Evolutionary conservation across 2,797 vertebrate species (phyloP).

Genomic region (Neopelma chrysocephalum): DNA sequence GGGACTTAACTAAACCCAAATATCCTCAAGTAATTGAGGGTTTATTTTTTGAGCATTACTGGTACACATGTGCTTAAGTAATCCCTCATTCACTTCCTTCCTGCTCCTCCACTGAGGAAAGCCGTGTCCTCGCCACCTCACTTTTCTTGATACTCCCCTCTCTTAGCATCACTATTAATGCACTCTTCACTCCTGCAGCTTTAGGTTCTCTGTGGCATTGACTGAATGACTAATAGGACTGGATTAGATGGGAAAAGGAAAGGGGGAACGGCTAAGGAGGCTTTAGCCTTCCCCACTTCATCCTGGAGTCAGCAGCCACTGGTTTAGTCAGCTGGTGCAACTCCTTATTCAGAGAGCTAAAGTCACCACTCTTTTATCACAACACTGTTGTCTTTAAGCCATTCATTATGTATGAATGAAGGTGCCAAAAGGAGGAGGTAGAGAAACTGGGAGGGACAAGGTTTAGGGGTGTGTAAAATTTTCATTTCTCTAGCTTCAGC

Average conservation of each 20-base stretch:
- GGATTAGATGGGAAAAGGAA: fast-evolving
- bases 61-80: fast-evolving
- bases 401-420: background rate
- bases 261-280: fast-evolving
- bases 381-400: background rate
- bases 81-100: background rate
- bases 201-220: background rate
- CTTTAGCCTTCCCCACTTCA: background rate
- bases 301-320: background rate
- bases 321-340: background rate
- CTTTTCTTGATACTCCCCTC: background rate
- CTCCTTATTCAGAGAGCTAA: background rate
- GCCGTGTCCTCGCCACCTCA: fast-evolving
- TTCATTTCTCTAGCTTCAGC: background rate
- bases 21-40: no score
- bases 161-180: background rate
- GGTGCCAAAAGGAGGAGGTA: background rate
- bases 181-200: background rate
- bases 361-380: background rate
- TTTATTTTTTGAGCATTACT: background rate
- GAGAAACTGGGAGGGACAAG: background rate
- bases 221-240: background rate
- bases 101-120: background rate
- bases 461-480: background rate
- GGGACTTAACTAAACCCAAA: background rate